Evolutionary conservation across 2,888 invertebrate species (phyloP).

Genomic region (Cryptophagus acutangulus): DNA sequence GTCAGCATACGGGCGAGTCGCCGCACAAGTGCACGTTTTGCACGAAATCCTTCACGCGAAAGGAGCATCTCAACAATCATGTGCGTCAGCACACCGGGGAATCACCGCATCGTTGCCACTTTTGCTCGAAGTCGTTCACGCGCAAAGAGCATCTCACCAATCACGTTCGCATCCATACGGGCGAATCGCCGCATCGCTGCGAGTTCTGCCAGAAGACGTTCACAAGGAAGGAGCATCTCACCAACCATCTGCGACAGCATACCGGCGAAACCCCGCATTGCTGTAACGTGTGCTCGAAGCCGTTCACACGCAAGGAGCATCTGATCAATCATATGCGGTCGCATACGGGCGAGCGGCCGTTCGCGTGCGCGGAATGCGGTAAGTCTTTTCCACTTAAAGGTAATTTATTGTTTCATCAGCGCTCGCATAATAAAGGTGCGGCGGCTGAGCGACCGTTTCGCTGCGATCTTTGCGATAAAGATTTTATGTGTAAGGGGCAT

Average conservation of each 20-base stretch:
- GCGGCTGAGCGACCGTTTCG: conserved; percentile 55
- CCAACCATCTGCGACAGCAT: conserved; percentile 67
- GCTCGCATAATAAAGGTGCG: conserved; percentile 73
- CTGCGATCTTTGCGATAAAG: conserved; percentile 80
- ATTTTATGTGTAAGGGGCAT: conserved; percentile 85
- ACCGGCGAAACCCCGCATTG: conserved; percentile 67
- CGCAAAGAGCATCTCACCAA: conserved; percentile 82
- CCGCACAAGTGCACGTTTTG: conserved; percentile 74
- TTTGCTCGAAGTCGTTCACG: conserved; percentile 80
- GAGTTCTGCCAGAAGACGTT: conserved; percentile 67
- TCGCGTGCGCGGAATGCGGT: conserved; percentile 79
- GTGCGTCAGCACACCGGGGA: conserved; percentile 84
- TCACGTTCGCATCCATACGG: conserved; percentile 65
- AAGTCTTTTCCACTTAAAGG: conserved; percentile 80
- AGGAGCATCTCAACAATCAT: conserved; percentile 80
- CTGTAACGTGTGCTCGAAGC: conserved; percentile 69
- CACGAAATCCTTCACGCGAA: conserved; percentile 72
- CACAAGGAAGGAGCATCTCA: conserved; percentile 67
- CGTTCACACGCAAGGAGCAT: conserved; percentile 70
- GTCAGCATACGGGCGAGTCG: conserved; percentile 65
- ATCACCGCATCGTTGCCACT: conserved; percentile 80
- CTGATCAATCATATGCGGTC: conserved; percentile 73
- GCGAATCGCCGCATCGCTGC: conserved; percentile 67
- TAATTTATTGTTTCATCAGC: conserved; percentile 78
- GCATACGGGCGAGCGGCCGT: conserved; percentile 76